Percentiles rank a stretch among this genome's conserved stretches.
These are phyloP conservation scores for Indicator maculatus DNA, from an alignment of 2,113 vertebrate species.

Conservation along the genomic window DNA sequence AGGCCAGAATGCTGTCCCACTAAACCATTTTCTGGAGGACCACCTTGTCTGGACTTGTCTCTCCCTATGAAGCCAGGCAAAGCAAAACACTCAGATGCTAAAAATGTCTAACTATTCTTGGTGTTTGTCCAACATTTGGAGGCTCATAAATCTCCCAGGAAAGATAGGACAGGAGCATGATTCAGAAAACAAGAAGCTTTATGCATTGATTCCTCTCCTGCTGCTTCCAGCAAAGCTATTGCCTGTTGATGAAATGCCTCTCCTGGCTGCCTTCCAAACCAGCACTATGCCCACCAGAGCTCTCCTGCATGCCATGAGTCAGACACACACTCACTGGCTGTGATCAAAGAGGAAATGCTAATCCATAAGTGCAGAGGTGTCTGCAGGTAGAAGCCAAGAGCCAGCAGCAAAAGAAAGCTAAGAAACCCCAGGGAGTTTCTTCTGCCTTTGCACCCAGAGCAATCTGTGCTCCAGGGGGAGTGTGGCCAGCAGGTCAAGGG, in stretches of 20 bases:
- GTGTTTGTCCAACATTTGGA: constrained; percentile 17
- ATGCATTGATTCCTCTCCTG: constrained; percentile 26
- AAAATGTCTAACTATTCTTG: constrained; percentile 46
- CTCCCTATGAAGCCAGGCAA: constrained; percentile 1
- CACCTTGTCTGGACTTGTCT: constrained; percentile 66
- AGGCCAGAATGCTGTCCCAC: constrained; percentile 56
- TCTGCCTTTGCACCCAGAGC: background rate
- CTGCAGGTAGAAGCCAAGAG: background rate
- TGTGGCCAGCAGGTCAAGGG: too few relatives aligned
- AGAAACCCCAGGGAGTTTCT: background rate
- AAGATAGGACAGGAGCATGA: constrained; percentile 8
- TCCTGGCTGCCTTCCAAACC: constrained; percentile 10
- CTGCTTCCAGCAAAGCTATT: constrained; percentile 40
- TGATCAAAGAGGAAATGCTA: constrained; percentile 1
- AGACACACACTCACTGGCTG: background rate
- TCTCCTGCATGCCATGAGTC: background rate
- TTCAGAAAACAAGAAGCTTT: constrained; percentile 52
- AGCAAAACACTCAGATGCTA: constrained; percentile 54
- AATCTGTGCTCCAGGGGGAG: too few relatives aligned
- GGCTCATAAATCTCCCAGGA: constrained; percentile 56
- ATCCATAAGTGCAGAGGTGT: background rate
- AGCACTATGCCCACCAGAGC: background rate
- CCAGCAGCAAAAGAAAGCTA: background rate
- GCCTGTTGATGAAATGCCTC: constrained; percentile 48
- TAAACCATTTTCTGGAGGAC: constrained; percentile 68